Percentiles rank a stretch among this genome's conserved stretches.
Conservation (phyloP, 2,113 vertebrate species). For the Epinephelus cyanopodus region DNA sequence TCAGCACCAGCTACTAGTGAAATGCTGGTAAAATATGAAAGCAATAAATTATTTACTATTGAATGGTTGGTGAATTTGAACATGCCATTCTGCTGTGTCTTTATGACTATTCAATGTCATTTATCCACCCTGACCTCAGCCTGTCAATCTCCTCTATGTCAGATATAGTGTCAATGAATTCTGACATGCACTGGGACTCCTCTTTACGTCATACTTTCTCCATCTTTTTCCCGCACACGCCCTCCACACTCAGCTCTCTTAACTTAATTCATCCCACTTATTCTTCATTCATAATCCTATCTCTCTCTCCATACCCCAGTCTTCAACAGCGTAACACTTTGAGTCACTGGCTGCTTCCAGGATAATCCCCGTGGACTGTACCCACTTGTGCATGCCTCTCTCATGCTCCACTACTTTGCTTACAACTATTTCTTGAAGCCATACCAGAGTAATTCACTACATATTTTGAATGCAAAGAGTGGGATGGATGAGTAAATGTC, state of each 20-base stretch:
- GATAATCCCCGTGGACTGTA: constrained; percentile 37
- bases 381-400: background rate
- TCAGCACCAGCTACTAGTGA: no score
- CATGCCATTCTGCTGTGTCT: background rate
- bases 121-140: background rate
- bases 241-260: background rate
- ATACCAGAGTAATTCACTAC: background rate
- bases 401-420: background rate
- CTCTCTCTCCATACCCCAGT: background rate
- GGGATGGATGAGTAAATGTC: background rate
- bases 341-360: constrained; percentile 10
- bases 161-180: background rate
- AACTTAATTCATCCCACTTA: constrained; percentile 47
- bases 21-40: no score
- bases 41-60: no score
- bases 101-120: background rate
- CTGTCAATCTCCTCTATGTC: background rate
- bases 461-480: background rate
- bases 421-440: background rate
- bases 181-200: background rate
- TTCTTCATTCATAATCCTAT: constrained; percentile 56
- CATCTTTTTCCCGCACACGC: background rate
- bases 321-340: background rate
- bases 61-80: no score
- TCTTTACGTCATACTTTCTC: background rate